Base-by-base conservation (phyloP, 1,140 invertebrate species). In the Alviniconcha marisindica region DNA sequence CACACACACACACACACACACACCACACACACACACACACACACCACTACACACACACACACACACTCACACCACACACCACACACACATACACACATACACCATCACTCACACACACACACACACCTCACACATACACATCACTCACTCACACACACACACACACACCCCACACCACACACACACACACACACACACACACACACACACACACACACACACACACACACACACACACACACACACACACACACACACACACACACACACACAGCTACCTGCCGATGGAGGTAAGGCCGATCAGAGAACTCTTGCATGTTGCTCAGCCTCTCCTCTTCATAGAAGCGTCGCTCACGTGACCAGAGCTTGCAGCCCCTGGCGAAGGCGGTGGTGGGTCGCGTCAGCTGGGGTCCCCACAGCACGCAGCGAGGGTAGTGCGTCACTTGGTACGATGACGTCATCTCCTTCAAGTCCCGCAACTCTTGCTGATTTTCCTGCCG, bases 271-370 rank as follows among this genome's bases (percentile, higher is more conserved):
- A 18, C 4, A 54, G 44, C 36, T 69, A 80, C 78, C 60, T 80
- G 54, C 14, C 85, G 54, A 1, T 82, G 28, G 56, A 88, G 85
- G 33, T 87, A 87, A 0, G 87, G 87, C 18, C 83, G 77, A 1
- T 73, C 40, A 21, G 60, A 42, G 42, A 88, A 87, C n/a, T 84
- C 81, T 38, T 79, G 42, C 81, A 85, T 87, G 28, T 83, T 77
- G 21, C 76, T 74, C 33, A 66, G 73, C 44, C 79, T 80, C 28
- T 85, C 56, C 24, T 82, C 84, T 76, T 89, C 86, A 44, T 86
- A 88, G n/a, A 77, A 56, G 31, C 77, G 81, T n/a, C 87, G 77
- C 66, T 89, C 87, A 77, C 81, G 83, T 83, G 85, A 86, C 87
- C 87, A 89, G 4, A 88, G 74, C 0, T 86, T 85, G 18, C 85